These are phyloP conservation scores for Forbesichthys agassizii DNA, from an alignment of 2,113 vertebrate genomes.

Conservation along the genomic window DNA sequence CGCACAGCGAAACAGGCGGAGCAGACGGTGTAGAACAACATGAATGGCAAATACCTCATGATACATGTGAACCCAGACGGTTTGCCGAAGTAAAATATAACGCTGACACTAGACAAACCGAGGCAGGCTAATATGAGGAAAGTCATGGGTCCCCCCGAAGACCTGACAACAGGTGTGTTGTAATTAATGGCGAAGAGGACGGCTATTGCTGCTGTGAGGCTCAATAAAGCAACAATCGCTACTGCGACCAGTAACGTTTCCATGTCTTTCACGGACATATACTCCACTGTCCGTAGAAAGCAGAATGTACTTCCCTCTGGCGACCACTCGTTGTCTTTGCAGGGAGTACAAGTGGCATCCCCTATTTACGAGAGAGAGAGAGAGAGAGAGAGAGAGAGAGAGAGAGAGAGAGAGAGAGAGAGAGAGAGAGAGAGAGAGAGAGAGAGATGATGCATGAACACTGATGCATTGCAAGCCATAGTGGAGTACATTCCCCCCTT, in stretches of 20 bases:
- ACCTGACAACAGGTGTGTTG: constrained; percentile 83
- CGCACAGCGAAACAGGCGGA: constrained; percentile 80
- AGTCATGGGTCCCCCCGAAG: constrained; percentile 82
- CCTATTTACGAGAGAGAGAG: constrained; percentile 52
- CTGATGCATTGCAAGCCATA: too few relatives aligned
- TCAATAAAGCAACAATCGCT: constrained; percentile 44
- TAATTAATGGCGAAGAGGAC: constrained; percentile 74
- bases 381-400: constrained; percentile 10
- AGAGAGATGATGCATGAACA: neutral
- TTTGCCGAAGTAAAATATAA: constrained; percentile 79
- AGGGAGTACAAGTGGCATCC: constrained; percentile 74
- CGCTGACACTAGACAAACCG: constrained; percentile 66
- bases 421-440: constrained; percentile 16
- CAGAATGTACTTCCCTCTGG: constrained; percentile 72
- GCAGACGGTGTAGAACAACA: constrained; percentile 76
- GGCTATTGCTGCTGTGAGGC: constrained; percentile 52
- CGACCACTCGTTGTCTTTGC: constrained; percentile 79
- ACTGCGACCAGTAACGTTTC: constrained; percentile 68
- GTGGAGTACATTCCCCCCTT: too few relatives aligned
- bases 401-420: constrained; percentile 14
- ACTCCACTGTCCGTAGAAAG: constrained; percentile 64
- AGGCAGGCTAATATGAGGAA: constrained; percentile 84
- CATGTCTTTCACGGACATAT: constrained; percentile 68
- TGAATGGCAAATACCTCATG: constrained; percentile 68
- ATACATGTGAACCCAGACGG: constrained; percentile 69